These are phyloP conservation scores for Autographa pulchrina DNA, from an alignment of 2,888 invertebrate genomes.

Conservation along the genomic window DNA sequence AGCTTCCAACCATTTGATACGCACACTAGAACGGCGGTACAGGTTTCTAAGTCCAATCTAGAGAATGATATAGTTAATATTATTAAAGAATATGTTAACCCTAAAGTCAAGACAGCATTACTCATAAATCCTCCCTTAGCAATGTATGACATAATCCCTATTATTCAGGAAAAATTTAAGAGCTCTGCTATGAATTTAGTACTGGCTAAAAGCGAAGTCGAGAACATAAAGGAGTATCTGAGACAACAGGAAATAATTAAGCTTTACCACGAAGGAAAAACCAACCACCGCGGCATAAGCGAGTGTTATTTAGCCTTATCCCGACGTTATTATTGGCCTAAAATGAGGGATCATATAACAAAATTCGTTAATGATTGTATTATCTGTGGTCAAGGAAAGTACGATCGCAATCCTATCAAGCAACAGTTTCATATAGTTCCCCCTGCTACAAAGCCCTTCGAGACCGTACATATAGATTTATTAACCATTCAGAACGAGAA, in stretches of 20 bases:
- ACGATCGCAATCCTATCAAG: constrained; percentile 8
- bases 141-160: constrained; percentile 49
- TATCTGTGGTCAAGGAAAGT: constrained; percentile 12
- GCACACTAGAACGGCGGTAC: constrained; percentile 29
- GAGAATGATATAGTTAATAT: constrained; percentile 51
- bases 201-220: constrained; percentile 47
- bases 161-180: constrained; percentile 50
- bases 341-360: constrained; percentile 53
- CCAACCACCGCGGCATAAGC: constrained; percentile 56
- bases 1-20: not conserved
- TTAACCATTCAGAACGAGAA: constrained; percentile 17
- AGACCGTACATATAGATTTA: constrained; percentile 17
- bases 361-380: constrained; percentile 55
- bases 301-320: constrained; percentile 53
- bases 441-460: constrained; percentile 4
- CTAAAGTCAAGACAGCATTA: constrained; percentile 55
- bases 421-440: not conserved
- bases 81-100: constrained; percentile 57
- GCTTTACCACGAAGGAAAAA: constrained; percentile 59
- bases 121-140: constrained; percentile 40
- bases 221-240: constrained; percentile 54
- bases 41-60: constrained; percentile 48
- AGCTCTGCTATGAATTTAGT: constrained; percentile 52
- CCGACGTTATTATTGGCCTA: constrained; percentile 54
- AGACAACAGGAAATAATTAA: constrained; percentile 56